Evolutionary conservation across 2,113 vertebrate species (phyloP), one percentile per base, ranked within the genome.

Genomic region (Machaerirhynchus nigripectus): DNA sequence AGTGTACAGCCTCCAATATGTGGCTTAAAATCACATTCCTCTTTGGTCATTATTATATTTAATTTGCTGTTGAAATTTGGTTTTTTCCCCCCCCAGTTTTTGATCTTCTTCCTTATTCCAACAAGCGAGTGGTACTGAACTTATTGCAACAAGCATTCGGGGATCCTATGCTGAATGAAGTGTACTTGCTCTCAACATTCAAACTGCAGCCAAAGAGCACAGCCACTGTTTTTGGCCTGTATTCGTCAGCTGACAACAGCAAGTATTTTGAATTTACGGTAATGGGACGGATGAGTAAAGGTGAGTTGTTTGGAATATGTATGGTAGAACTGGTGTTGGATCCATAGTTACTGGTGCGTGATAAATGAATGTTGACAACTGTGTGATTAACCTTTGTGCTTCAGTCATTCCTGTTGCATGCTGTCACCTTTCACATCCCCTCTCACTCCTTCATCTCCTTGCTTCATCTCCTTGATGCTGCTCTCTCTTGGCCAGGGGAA

Each of bases 241-340:
- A 99, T 96, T 99, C 99, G 6, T 98, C 99, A 67, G 93, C 88
- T 74, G 98, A 99, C 92, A 99, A 98, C 97, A 98, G 95, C 84
- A 99, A 99, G 80, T 98, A 99, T 96, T 98, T 99, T 96, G 99
- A 99, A 87, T 98, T 99, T 89, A 98, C 92, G 0, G 97, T 99
- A 59, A 98, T 99, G 97, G 99, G 99, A 86, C 98, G 98, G 57
- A 96, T 99, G 89, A 99, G 98, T 97, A 99, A 99, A 98, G 98
- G 99, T 99, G 95, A 98, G 98, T 76, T 76, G 15, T 49, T 84
- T 65, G 26, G 13, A 42, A n/a, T 30, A 13, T 13, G 10, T 40
- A 26, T 33, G 26, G 59, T 59, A 52, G 47, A 81, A 73, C 6
- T 69, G 13, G 3, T 50, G 7, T 55, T 80, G 52, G 20, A 67